phyloP scores from a whole-genome alignment of 1,140 invertebrate genomes.

The Atta colombica region DNA sequence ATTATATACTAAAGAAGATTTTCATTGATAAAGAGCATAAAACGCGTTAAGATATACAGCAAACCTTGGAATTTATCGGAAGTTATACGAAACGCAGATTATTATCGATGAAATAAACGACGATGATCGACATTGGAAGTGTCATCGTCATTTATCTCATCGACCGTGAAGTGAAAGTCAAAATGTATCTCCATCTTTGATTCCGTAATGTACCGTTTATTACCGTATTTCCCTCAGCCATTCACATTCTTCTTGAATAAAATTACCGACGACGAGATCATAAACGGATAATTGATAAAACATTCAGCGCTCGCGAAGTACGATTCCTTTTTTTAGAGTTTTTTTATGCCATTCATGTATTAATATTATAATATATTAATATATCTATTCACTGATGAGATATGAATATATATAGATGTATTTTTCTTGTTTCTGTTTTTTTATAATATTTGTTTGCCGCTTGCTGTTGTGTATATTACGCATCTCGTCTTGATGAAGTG shows the following conservation, averaged over 20 bases:
- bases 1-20: neutral
- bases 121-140: slow-evolving; percentile 66
- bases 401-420: too few relatives aligned
- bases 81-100: slow-evolving; percentile 65
- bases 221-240: slow-evolving; percentile 29
- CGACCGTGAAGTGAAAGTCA: slow-evolving; percentile 71
- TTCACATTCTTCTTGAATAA: slow-evolving; percentile 31
- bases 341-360: neutral
- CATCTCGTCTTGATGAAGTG: too few relatives aligned
- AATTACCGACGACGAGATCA: neutral
- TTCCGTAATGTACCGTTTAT: slow-evolving; percentile 65
- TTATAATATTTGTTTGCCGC: too few relatives aligned
- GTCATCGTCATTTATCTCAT: too few relatives aligned
- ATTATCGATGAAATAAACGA: slow-evolving; percentile 74
- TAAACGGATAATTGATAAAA: slow-evolving; percentile 8
- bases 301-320: neutral
- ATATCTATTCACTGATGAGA: too few relatives aligned
- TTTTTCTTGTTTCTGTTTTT: too few relatives aligned
- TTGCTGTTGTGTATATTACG: too few relatives aligned
- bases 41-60: neutral
- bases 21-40: slow-evolving; percentile 34
- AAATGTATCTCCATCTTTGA: slow-evolving; percentile 61
- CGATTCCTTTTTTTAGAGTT: neutral
- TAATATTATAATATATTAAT: neutral
- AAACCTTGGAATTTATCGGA: slow-evolving; percentile 52